Base-by-base conservation (phyloP, 2,797 vertebrate genomes). In the Rhodeus uyekii region DNA sequence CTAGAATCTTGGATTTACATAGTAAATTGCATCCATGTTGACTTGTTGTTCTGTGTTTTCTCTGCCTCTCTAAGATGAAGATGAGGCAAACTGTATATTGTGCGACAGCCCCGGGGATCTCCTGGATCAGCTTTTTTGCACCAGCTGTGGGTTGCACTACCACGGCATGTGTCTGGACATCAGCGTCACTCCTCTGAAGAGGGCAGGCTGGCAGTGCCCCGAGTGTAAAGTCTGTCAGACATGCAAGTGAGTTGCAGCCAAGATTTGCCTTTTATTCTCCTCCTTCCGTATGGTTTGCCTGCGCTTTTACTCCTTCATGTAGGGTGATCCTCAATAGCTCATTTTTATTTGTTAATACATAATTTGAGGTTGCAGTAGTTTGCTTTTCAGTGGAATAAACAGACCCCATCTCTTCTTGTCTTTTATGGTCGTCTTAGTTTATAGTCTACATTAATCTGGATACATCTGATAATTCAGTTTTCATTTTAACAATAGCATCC, bases 141-240 rank as follows among this genome's bases (percentile, higher is more conserved):
- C 98, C 92, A 98, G 97, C 92, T 99, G 98, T 92, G 98, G 98
- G 87, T 96, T 97, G 93, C 98, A 99, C 94, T 99, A 99, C 92
- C 98, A 99, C 83, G 98, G 98, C 85, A 95, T 97, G 93, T 99
- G 98, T 93, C 94, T 99, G 95, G 98, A 99, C 89, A 97, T 99
- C 92, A 95, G 95, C 55, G 97, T 97, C 84, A 99, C 97, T 88
- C 96, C 98, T 90, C 93, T 98, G 83, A 97, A 97, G 92, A 96
- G 97, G 91, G 96, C 97, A 88, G 97, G 98, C 84, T 98, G 97
- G 97, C 98, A 99, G 90, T 99, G 97, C 92, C 97, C 98, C 1
- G 98, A 99, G 91, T 98, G 97, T 94, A 99, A 98, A 95, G 93
- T 99, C 90, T 99, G 98, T 95, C 97, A 97, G 95, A 99, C 98